Base-by-base conservation (phyloP, 37 sponge, comb jelly and placozoan species). In the Beroe forskalii region DNA sequence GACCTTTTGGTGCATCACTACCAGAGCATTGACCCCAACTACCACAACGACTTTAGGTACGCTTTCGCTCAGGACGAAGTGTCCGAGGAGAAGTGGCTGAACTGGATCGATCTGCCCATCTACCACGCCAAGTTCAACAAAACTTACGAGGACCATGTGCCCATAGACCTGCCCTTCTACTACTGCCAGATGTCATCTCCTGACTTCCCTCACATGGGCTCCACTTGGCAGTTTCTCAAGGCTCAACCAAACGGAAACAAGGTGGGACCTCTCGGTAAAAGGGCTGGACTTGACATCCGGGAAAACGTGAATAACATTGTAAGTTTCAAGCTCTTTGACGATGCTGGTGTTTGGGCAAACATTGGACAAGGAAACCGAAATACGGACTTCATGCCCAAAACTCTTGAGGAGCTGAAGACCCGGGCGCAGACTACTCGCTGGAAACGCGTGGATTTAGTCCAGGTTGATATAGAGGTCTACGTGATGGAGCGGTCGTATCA, bases 111-210 rank as follows among this genome's bases (percentile, higher is more conserved):
- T 63, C 66, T 63, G n/a, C 66, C 66, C 28, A 63, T 63, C 66
- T 63, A 63, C 66, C 66, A 63, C n/a, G 66, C 66, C 4, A 63
- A 19, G n/a, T 63, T 63, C 25, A 19, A 19, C 4, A 30, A 30
- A 63, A 63, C 9, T 27, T 63, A 63, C 66, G n/a, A 63, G 66
- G 66, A 63, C 23, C 66, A 63, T 20, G 66, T 63, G 3, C 66
- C 66, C 24, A 63, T 63, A 24, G 66, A 63, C 25, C 66, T 63
- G 9, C 66, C 66, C 66, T 24, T 63, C 25, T 63, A 63, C n/a
- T 63, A 63, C n/a, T 63, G 66, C 66, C 66, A 63, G 66, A 63
- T 63, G 66, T 63, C 66, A 28, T 63, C 66, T 23, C 66, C 66
- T 28, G 66, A 63, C 25, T 63, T 63, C 25, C 66, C 66, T 3